A percentile compares a stretch with the other conserved stretches of the same genome.
These are phyloP conservation scores for Cantharis nigra DNA, from an alignment of 2,888 invertebrate species.

Conservation along the genomic window DNA sequence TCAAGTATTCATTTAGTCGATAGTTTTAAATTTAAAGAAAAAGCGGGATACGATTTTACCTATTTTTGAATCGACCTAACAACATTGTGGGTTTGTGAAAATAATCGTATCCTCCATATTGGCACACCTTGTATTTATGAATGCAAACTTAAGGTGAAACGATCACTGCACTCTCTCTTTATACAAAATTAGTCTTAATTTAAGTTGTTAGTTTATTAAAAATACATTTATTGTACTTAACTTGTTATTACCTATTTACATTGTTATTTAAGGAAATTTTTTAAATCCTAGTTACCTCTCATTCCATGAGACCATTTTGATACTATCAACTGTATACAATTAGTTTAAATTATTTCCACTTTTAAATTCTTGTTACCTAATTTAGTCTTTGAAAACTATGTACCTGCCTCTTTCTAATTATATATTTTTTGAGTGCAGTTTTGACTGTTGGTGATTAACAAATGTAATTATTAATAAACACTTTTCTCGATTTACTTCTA, in stretches of 20 bases:
- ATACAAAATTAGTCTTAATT: slow-evolving; percentile 3
- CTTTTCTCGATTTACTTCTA: slow-evolving; percentile 39
- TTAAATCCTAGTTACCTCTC: slow-evolving; percentile 10
- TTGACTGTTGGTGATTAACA: slow-evolving; percentile 40
- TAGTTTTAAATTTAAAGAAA: slow-evolving; percentile 33
- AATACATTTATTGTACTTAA: background rate
- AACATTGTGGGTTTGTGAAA: slow-evolving; percentile 26
- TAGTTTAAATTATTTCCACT: slow-evolving; percentile 20
- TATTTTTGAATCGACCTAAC: slow-evolving; percentile 36
- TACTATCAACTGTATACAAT: slow-evolving; percentile 2
- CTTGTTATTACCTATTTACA: background rate
- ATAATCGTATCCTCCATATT: slow-evolving; percentile 25
- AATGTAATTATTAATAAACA: slow-evolving; percentile 45
- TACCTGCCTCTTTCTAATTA: slow-evolving; percentile 28
- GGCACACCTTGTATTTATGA: background rate
- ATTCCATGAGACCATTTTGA: slow-evolving; percentile 15
- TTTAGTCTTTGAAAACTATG: slow-evolving; percentile 14
- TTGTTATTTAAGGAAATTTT: slow-evolving; percentile 15
- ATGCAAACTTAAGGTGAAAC: slow-evolving; percentile 20
- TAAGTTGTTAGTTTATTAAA: slow-evolving; percentile 13
- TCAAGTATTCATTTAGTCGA: slow-evolving; percentile 36
- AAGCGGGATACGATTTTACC: slow-evolving; percentile 27
- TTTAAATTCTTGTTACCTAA: slow-evolving; percentile 11
- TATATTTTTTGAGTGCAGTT: slow-evolving; percentile 35
- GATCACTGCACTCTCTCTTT: slow-evolving; percentile 38